These are phyloP conservation scores for Pterocles orientalis DNA, from an alignment of 2,113 vertebrate genomes.

Conservation along the genomic window DNA sequence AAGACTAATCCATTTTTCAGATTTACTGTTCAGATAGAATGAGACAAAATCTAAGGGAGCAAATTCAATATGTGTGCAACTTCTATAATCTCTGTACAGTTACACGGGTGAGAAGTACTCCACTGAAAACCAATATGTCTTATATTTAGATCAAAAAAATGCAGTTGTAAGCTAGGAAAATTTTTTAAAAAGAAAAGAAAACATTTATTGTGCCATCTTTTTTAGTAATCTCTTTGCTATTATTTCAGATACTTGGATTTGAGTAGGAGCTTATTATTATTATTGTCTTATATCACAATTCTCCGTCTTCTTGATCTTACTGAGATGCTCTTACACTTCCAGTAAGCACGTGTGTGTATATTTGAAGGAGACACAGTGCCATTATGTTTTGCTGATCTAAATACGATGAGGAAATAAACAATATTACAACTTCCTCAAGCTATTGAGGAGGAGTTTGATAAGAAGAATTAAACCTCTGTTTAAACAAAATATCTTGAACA, in stretches of 20 bases:
- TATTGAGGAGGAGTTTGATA: background rate
- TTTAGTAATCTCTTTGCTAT: background rate
- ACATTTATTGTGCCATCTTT: background rate
- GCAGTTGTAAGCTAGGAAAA: background rate
- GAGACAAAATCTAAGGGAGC: slow-evolving; percentile 17
- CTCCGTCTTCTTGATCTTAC: background rate
- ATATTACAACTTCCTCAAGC: background rate
- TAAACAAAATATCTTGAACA: background rate
- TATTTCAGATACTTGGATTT: slow-evolving; percentile 1
- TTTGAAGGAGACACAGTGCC: background rate
- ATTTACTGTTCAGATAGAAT: slow-evolving; percentile 20
- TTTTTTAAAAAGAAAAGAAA: background rate
- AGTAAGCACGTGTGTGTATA: background rate
- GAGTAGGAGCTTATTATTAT: background rate
- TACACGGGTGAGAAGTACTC: background rate
- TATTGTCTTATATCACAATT: background rate
- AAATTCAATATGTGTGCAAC: background rate
- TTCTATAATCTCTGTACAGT: background rate
- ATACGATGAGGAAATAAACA: background rate
- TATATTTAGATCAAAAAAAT: slow-evolving; percentile 2
- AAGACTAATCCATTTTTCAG: slow-evolving; percentile 32
- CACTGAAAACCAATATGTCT: background rate
- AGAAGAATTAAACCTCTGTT: background rate
- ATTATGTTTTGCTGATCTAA: background rate
- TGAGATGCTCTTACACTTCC: background rate